A percentile compares a stretch with the other conserved stretches of the same genome.
Evolutionary conservation across 2,113 vertebrate genomes (phyloP).

Genomic region (Chamaea fasciata): DNA sequence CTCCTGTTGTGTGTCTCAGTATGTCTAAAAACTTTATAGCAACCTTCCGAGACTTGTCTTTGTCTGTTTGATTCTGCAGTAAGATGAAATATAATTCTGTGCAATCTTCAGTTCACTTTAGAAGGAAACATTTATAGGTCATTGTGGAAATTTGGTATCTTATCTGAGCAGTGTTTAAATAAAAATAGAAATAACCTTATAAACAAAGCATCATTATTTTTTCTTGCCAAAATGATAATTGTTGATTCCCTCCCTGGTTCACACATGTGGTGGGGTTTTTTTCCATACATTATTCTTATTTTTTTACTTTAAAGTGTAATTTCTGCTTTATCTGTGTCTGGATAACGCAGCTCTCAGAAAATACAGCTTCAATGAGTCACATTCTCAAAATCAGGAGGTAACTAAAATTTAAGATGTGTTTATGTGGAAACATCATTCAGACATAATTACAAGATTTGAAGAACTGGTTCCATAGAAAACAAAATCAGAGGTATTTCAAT

Average conservation of each 20-base stretch:
- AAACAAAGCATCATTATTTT: not conserved
- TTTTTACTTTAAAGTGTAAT: not conserved
- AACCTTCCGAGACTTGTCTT: not conserved
- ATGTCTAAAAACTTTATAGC: not conserved
- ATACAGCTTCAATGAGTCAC: not conserved
- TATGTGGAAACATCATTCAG: not conserved
- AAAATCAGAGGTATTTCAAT: not conserved
- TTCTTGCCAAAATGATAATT: not conserved
- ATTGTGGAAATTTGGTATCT: not conserved
- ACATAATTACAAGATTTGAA: not conserved
- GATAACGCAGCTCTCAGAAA: not conserved
- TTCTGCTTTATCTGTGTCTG: not conserved
- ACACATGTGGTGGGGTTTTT: accelerated
- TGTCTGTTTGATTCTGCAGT: not conserved
- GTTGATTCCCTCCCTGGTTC: not conserved
- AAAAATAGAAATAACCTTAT: not conserved
- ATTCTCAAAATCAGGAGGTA: not conserved
- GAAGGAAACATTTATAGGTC: not conserved
- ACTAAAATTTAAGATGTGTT: not conserved
- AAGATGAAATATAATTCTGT: not conserved
- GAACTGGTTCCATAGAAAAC: not conserved
- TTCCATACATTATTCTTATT: not conserved
- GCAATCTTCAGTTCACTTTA: not conserved
- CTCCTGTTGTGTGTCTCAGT: not conserved
- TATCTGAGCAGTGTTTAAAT: not conserved